Evolutionary conservation across 1,140 invertebrate species (phyloP).

Genomic region (Aphaenogaster ashmeadi): DNA sequence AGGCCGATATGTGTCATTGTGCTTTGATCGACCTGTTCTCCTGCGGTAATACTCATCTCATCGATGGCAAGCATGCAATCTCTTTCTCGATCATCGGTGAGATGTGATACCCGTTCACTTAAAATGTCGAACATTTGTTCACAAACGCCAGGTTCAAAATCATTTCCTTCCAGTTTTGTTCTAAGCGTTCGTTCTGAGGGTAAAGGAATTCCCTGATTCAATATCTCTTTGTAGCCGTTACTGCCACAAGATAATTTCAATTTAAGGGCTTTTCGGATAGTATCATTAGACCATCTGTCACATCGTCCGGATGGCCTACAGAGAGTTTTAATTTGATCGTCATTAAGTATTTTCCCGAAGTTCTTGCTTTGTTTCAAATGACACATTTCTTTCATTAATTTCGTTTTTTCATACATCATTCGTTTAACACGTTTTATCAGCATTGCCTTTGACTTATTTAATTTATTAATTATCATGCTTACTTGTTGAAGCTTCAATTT

Average conservation of each 20-base stretch:
- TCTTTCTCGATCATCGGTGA: not conserved
- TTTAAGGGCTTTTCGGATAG: not conserved
- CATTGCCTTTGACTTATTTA: not conserved
- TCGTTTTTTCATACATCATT: not conserved
- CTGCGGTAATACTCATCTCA: not conserved
- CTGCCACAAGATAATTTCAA: not conserved
- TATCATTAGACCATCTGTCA: conserved; percentile 15
- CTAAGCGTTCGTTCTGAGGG: not conserved
- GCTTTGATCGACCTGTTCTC: not conserved
- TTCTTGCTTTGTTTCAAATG: conserved; percentile 11
- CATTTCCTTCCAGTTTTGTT: not conserved
- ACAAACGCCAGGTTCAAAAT: not conserved
- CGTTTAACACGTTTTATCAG: not conserved
- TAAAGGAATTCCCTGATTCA: not conserved
- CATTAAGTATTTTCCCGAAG: not conserved
- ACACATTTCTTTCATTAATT: conserved; percentile 9
- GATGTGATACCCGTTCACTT: not conserved
- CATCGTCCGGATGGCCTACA: too few relatives aligned
- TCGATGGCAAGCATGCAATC: conserved; percentile 5
- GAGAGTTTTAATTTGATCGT: conserved; percentile 1
- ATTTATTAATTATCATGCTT: not conserved
- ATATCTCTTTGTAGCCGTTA: conserved; percentile 12
- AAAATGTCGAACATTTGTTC: not conserved
- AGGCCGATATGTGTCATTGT: conserved; percentile 5
- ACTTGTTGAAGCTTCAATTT: conserved; percentile 1